Evolutionary conservation across 2,888 invertebrate genomes (phyloP).

Genomic region (Melieria omissa): DNA sequence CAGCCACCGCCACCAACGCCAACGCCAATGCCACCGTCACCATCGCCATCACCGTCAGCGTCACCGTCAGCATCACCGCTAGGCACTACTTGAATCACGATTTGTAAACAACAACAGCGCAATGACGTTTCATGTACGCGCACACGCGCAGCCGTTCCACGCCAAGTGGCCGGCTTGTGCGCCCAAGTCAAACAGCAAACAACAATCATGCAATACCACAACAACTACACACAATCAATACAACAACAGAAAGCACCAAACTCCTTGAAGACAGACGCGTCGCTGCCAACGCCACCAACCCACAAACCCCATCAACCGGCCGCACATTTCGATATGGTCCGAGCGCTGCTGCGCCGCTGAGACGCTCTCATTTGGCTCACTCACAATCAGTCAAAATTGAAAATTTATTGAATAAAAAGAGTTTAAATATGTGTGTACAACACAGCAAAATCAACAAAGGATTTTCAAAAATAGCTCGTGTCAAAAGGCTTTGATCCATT

Average conservation of each 20-base stretch:
- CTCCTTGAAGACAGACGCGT: too few species aligned
- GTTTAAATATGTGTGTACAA: conserved; percentile 44
- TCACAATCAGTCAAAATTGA: conserved; percentile 66
- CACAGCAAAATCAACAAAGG: conserved; percentile 61
- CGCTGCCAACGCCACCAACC: background rate
- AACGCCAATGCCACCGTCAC: conserved; percentile 37
- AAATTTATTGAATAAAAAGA: conserved; percentile 63
- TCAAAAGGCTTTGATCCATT: conserved; percentile 66
- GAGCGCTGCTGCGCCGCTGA: background rate
- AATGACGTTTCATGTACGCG: conserved; percentile 38
- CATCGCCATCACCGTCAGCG: too few species aligned
- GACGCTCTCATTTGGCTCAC: conserved; percentile 54
- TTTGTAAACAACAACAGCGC: conserved; percentile 56
- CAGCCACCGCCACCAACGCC: conserved; percentile 24
- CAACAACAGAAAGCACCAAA: background rate
- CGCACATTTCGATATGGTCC: background rate
- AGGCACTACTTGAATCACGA: conserved; percentile 57
- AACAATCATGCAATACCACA: conserved; percentile 9
- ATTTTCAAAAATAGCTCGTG: conserved; percentile 65
- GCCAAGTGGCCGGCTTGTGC: conserved; percentile 12
- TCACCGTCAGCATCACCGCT: conserved; percentile 35
- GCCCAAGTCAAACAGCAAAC: conserved; percentile 7
- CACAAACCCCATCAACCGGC: background rate
- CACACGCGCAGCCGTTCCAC: conserved; percentile 24
- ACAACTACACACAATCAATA: background rate